Percentiles rank a stretch among this genome's conserved stretches.
Evolutionary conservation across 2,113 vertebrate genomes (phyloP).

Genomic region (Herpetotheres cachinnans): DNA sequence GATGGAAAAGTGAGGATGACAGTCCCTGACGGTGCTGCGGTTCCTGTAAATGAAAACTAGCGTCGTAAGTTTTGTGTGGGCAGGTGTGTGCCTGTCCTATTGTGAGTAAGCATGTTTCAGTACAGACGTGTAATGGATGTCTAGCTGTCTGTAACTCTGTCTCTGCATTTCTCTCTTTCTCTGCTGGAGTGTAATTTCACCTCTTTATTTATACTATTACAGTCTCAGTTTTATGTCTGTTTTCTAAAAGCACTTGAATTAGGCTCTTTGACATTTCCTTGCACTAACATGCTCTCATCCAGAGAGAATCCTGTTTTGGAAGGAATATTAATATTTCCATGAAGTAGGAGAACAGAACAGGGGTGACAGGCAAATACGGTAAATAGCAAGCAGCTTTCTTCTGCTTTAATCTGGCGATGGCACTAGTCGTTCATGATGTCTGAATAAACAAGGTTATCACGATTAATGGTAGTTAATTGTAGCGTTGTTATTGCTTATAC

Average conservation of each 20-base stretch:
- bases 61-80: background rate
- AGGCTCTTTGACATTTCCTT: background rate
- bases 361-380: background rate
- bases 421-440: background rate
- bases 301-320: background rate
- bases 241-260: background rate
- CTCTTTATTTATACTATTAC: background rate
- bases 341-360: background rate
- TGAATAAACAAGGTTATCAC: background rate
- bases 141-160: background rate
- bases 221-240: background rate
- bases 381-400: background rate
- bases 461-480: background rate
- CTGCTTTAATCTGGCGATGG: background rate
- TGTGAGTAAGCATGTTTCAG: background rate
- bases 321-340: background rate
- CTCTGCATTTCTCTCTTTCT: background rate
- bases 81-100: background rate
- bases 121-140: background rate
- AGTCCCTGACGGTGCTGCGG: fast-evolving
- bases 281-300: background rate
- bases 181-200: background rate
- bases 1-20: background rate
- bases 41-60: background rate
- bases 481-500: background rate